Base-by-base conservation (phyloP, 2,113 vertebrate genomes). In the Poecilia latipinna region DNA sequence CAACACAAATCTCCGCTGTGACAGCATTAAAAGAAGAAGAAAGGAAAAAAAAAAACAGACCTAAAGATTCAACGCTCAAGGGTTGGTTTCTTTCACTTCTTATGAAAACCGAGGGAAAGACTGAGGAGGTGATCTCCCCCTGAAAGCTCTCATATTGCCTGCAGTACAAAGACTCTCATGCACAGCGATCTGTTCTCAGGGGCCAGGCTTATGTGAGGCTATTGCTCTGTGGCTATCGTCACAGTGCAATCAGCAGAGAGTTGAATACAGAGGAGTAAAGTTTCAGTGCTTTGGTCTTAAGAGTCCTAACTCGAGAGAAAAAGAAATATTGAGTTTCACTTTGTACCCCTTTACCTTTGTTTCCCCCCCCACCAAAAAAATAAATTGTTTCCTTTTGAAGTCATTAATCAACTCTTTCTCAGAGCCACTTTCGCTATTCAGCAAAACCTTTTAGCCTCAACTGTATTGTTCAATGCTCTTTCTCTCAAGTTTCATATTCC, bases 361-460 rank as follows among this genome's bases (percentile, higher is more conserved):
- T 70, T 83, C n/a, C 24, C 77, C 77, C 60, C 29, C 29, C 29
- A 29, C 28, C 28, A 65, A 78, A 42, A 86, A 72, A 75, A 62
- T 35, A 77, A 61, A 39, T 75, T 85, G 71, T 57, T 68, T 89
- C 71, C 64, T 79, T 85, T 85, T 80, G 31, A 1, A 65, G 87
- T 92, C 84, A 93, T 92, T 86, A 74, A 72, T 84, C 42, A 75
- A 65, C 75, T 82, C 74, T 92, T 87, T 93, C 86, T 82, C 83
- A 62, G 63, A 72, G 39, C 72, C 54, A 6, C 72, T 39, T 74
- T 79, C 83, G 72, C 75, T 80, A 84, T 77, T 79, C 80, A 70
- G 63, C 17, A 68, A 60, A 83, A 65, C 79, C 72, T 82, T 82
- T 90, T 74, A 82, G 76, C 78, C 57, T 83, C 79, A 68, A 68